Base-by-base conservation (phyloP, 1,140 invertebrate species). In the Halictus rubicundus region DNA sequence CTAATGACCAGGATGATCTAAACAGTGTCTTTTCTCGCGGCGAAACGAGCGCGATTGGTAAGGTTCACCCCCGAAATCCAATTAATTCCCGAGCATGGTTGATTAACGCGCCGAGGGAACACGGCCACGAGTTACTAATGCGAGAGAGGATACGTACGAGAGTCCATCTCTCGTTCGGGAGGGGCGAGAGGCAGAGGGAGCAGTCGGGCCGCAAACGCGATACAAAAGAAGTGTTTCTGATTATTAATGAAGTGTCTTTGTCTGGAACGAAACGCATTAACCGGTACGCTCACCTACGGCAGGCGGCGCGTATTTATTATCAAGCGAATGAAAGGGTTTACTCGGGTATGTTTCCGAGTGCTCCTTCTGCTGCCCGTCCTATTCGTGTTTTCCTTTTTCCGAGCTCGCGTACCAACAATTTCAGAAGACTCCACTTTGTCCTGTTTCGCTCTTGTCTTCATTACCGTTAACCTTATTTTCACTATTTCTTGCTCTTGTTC, bases 191-290 rank as follows among this genome's bases (percentile, higher is more conserved):
- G 42, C 16, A 78, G 78, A 73, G 25, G 64, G 37, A 4, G 10
- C 32, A 32, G 32, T 32, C 39, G 23, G 49, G 2, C 46, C 9
- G 46, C 52, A 14, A 42, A 6, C 4, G 46, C 76, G 77, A 75
- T 74, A 89, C 83, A 88, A 89, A 90, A 82, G 84, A 82, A 86
- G 75, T 59, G 88, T 87, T 90, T 89, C 87, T 71, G 87, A 82
- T 90, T 89, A 90, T 90, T 90, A 90, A 90, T 90, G 88, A 89
- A 90, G 86, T 89, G 87, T 89, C 87, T 89, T 88, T 88, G 87
- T 90, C 82, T 80, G 82, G 82, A 86, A 86, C 80, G 87, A 88
- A 90, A 86, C 68, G 80, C 78, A 89, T 90, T 89, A 90, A 89
- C 83, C 77, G 85, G 61, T 25, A 27, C 52, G 77, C 63, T 78